A percentile compares a stretch with the other conserved stretches of the same genome.
Evolutionary conservation across 2,113 vertebrate species (phyloP).

Genomic region (Pipa parva): DNA sequence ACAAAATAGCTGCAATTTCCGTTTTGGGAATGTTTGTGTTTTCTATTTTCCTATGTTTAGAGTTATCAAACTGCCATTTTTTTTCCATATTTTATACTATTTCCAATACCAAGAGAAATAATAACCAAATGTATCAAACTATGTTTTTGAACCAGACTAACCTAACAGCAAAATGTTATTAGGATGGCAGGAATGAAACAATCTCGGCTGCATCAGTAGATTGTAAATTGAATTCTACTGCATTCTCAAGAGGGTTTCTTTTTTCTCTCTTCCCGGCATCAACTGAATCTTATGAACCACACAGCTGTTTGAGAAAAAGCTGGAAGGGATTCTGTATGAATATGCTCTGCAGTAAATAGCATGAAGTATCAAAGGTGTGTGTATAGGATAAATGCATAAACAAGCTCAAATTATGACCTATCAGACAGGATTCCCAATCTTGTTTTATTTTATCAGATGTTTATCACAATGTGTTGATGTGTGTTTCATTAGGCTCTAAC

Average conservation of each 20-base stretch:
- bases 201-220: constrained; percentile 32
- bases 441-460: too few relatives aligned
- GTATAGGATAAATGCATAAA: neutral
- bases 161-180: constrained; percentile 37
- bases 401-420: too few relatives aligned
- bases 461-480: too few relatives aligned
- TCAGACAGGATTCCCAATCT: too few relatives aligned
- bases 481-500: too few relatives aligned
- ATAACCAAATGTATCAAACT: constrained; percentile 15
- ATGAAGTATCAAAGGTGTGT: constrained; percentile 25
- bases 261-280: constrained; percentile 36
- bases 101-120: constrained; percentile 6
- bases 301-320: constrained; percentile 38
- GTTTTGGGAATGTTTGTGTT: too few relatives aligned
- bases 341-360: constrained; percentile 28
- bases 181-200: constrained; percentile 38
- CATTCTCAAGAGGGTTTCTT: constrained; percentile 42
- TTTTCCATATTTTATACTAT: neutral
- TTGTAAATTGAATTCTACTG: constrained; percentile 42
- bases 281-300: constrained; percentile 36
- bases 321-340: constrained; percentile 13
- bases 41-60: too few relatives aligned
- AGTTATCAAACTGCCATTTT: neutral
- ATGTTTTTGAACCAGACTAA: constrained; percentile 29
- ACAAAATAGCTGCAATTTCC: too few relatives aligned